Conservation (phyloP, 2,113 vertebrate species). For the Lophura nycthemera region DNA sequence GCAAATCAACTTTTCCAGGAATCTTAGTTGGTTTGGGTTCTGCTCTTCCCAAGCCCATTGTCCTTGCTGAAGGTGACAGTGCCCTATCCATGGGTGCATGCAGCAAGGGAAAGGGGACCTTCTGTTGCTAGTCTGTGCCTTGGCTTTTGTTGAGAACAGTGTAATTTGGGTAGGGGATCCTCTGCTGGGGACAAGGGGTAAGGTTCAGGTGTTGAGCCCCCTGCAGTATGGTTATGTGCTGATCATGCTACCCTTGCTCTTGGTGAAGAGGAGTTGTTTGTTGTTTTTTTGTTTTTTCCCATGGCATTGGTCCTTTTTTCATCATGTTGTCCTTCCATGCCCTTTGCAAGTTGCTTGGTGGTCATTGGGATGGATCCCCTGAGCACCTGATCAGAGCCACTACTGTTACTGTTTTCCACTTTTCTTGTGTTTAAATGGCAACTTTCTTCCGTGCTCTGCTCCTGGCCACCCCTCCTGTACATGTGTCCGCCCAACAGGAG, state of each 20-base stretch:
- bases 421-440: not conserved
- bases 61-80: not conserved
- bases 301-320: not conserved
- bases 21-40: not conserved
- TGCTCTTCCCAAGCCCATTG: not conserved
- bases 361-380: fast-evolving
- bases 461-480: not conserved
- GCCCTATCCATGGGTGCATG: fast-evolving
- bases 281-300: too few relatives aligned
- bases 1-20: slow-evolving; percentile 13
- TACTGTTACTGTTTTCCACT: fast-evolving
- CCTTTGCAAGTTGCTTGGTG: not conserved
- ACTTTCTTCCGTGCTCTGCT: not conserved
- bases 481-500: not conserved
- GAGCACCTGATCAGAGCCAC: fast-evolving
- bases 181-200: fast-evolving
- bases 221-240: not conserved
- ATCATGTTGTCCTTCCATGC: not conserved
- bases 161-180: not conserved
- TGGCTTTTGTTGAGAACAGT: fast-evolving
- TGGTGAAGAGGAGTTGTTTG: not conserved
- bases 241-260: not conserved
- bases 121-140: fast-evolving
- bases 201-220: too few relatives aligned
- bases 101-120: not conserved